Evolutionary conservation across 2,888 invertebrate genomes (phyloP).

Genomic region (Apantesis nais): DNA sequence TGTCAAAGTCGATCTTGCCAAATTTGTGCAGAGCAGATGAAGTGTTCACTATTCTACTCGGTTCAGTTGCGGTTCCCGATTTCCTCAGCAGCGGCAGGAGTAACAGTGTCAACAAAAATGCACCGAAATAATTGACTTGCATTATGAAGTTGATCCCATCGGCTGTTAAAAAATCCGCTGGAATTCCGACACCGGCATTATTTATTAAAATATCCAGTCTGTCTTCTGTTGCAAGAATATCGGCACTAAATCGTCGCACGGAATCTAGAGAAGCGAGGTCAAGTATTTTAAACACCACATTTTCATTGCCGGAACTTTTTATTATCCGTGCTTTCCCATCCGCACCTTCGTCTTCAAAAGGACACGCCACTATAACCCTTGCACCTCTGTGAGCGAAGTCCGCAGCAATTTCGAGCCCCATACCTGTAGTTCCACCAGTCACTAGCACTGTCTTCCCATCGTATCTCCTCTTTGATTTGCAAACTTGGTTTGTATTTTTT

Average conservation of each 20-base stretch:
- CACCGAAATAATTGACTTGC: constrained; percentile 97
- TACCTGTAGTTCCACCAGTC: constrained; percentile 76
- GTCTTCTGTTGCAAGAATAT: constrained; percentile 89
- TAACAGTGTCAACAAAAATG: constrained; percentile 95
- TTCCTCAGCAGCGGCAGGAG: constrained; percentile 92
- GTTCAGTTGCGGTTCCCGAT: constrained; percentile 79
- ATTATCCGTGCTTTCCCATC: constrained; percentile 86
- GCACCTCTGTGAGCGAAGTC: constrained; percentile 77
- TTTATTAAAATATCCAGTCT: constrained; percentile 93
- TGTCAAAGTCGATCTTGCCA: constrained; percentile 88
- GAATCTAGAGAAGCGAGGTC: constrained; percentile 91
- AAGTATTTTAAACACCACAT: constrained; percentile 89
- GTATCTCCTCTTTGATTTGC: constrained; percentile 71
- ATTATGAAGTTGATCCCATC: constrained; percentile 95
- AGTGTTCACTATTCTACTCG: constrained; percentile 91
- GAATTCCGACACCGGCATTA: constrained; percentile 93
- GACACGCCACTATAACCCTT: constrained; percentile 75
- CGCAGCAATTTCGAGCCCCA: constrained; percentile 73
- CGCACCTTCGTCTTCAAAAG: constrained; percentile 70
- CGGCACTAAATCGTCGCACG: constrained; percentile 91
- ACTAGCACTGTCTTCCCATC: constrained; percentile 73
- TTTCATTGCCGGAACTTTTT: constrained; percentile 88
- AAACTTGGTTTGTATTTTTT: constrained; percentile 74
- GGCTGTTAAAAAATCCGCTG: constrained; percentile 86
- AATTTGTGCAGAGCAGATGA: constrained; percentile 91